Conservation (phyloP, 2,888 invertebrate species). For the Homarus gammarus region DNA sequence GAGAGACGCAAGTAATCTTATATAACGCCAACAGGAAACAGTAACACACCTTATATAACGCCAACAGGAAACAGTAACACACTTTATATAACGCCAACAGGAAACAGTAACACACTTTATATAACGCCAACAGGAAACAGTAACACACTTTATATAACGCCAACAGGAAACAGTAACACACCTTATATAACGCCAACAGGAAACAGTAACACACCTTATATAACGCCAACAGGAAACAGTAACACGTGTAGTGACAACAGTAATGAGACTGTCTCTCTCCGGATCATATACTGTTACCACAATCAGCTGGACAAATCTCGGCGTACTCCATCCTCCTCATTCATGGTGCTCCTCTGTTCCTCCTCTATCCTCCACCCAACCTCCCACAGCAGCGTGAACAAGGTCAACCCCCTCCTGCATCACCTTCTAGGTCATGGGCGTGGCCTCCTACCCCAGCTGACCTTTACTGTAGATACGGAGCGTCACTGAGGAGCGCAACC, state of each 20-base stretch:
- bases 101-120: no score
- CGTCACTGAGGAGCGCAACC: neutral
- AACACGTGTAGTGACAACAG: neutral
- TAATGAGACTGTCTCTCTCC: constrained; percentile 4
- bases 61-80: no score
- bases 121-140: no score
- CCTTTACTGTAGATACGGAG: neutral
- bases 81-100: no score
- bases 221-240: no score
- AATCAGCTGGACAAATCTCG: constrained; percentile 41
- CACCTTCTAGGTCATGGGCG: neutral
- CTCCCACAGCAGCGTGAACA: neutral
- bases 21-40: no score
- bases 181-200: no score
- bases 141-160: no score
- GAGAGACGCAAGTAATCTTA: no score
- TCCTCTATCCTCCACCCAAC: neutral
- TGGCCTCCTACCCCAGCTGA: neutral
- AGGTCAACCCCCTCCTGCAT: neutral
- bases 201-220: no score
- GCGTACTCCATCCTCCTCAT: neutral
- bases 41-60: no score
- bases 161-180: no score
- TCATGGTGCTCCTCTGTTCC: neutral
- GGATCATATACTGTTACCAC: constrained; percentile 45